These are phyloP conservation scores for Aldrovandia affinis DNA, from an alignment of 2,797 vertebrate species.

Conservation along the genomic window DNA sequence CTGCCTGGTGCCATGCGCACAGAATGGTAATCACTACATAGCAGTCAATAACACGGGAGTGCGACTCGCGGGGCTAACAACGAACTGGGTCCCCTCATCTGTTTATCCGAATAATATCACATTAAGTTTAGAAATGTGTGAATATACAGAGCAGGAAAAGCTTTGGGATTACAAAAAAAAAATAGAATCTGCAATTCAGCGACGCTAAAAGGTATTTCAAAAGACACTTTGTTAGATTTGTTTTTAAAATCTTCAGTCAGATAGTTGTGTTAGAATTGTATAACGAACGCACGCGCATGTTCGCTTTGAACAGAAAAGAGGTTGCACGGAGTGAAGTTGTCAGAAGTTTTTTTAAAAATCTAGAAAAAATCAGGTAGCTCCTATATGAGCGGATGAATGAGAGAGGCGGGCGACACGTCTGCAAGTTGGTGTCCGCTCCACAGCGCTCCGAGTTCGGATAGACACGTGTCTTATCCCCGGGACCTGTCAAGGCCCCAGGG, in stretches of 20 bases:
- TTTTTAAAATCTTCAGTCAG: neutral
- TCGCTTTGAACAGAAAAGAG: constrained; percentile 1
- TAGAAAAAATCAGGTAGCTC: neutral
- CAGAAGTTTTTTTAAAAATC: too few species aligned
- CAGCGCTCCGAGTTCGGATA: constrained; percentile 66
- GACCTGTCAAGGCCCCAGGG: constrained; percentile 66
- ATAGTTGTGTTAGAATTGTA: neutral
- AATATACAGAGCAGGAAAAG: neutral
- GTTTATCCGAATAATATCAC: constrained; percentile 38
- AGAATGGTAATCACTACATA: constrained; percentile 79
- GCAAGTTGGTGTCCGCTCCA: constrained; percentile 58
- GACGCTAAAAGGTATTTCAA: constrained; percentile 5
- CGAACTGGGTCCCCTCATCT: constrained; percentile 57
- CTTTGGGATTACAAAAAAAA: constrained; percentile 1
- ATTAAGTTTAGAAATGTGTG: neutral
- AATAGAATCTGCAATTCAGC: constrained; percentile 5
- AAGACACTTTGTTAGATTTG: neutral
- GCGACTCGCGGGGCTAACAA: constrained; percentile 53
- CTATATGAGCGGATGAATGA: neutral
- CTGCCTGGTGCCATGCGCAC: constrained; percentile 77
- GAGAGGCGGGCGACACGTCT: constrained; percentile 53
- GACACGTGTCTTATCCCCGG: constrained; percentile 80
- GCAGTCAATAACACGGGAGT: constrained; percentile 68
- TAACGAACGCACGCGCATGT: neutral
- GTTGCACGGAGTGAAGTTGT: neutral